Conservation (phyloP, 2,888 invertebrate genomes). For the Drosophila cognata region DNA sequence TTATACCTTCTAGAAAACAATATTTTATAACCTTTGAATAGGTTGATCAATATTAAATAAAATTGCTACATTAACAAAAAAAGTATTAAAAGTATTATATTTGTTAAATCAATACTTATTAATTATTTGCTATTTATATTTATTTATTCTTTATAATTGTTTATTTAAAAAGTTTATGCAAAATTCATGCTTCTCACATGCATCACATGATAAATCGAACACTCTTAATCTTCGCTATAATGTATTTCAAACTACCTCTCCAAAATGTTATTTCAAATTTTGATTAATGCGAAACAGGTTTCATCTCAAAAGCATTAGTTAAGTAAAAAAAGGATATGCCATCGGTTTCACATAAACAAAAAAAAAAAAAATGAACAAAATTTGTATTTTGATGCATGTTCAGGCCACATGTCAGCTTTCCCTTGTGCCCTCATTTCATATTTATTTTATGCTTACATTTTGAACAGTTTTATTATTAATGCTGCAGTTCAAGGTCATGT, state of each 20-base stretch:
- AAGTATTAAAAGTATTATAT: too few species aligned
- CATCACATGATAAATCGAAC: neutral
- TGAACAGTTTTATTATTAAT: conserved; percentile 59
- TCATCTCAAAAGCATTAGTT: neutral
- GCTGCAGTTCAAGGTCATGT: conserved; percentile 59
- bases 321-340: conserved; percentile 16
- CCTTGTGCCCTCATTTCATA: conserved; percentile 14
- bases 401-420: conserved; percentile 28
- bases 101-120: neutral
- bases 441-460: conserved; percentile 43
- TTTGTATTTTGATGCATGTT: conserved; percentile 48
- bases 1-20: too few species aligned
- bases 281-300: neutral
- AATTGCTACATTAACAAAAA: too few species aligned
- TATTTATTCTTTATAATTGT: neutral
- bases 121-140: neutral
- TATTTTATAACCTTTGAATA: too few species aligned
- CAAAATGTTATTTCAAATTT: neutral
- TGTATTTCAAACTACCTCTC: neutral
- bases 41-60: too few species aligned
- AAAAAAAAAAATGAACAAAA: conserved; percentile 21
- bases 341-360: neutral
- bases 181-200: neutral
- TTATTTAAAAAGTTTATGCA: neutral
- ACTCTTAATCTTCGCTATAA: neutral